A percentile compares a stretch with the other conserved stretches of the same genome.
Evolutionary conservation across 2,113 vertebrate species (phyloP).

Genomic region (Mungos mungo): DNA sequence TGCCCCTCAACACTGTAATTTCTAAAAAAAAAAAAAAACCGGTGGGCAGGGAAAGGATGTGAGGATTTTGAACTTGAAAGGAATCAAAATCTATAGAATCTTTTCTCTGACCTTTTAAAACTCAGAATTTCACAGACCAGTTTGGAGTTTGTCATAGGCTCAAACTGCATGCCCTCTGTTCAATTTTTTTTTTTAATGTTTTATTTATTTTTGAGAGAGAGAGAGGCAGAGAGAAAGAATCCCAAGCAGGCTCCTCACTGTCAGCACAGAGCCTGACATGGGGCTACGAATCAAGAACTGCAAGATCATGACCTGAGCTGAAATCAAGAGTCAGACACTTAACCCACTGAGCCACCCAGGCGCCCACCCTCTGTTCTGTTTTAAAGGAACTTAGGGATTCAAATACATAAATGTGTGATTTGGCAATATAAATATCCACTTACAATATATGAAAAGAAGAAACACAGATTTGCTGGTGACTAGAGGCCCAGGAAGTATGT

Average conservation of each 20-base stretch:
- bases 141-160: neutral
- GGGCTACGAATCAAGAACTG: no score
- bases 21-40: neutral
- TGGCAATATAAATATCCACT: neutral
- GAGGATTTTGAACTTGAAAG: neutral
- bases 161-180: neutral
- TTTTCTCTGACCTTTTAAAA: neutral
- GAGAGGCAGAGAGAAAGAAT: no score
- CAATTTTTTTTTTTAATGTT: neutral
- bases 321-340: no score
- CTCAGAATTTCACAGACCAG: neutral
- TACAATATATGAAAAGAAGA: neutral
- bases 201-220: no score
- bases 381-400: neutral
- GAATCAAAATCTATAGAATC: neutral
- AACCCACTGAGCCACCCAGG: no score
- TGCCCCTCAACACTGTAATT: neutral
- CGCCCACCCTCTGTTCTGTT: neutral
- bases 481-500: neutral
- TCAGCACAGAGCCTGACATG: no score
- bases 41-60: neutral
- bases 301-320: no score
- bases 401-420: neutral
- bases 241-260: no score
- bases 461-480: neutral